Conservation (phyloP, 2,888 invertebrate species). For the Ceraclea dissimilis region DNA sequence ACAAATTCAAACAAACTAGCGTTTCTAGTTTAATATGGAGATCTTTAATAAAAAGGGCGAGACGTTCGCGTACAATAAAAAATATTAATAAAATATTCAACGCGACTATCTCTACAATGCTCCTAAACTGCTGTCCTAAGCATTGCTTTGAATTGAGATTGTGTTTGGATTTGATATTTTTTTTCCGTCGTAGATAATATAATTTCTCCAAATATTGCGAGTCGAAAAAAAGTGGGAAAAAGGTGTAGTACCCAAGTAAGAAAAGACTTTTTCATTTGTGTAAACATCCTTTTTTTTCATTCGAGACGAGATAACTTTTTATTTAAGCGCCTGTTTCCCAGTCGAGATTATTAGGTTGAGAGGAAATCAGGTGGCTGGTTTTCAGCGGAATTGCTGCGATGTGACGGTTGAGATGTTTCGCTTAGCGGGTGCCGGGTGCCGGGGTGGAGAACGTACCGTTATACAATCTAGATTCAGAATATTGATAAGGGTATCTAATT, state of each 20-base stretch:
- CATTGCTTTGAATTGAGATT: too few species aligned
- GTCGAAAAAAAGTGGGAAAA: neutral
- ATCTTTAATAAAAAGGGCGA: conserved; percentile 3
- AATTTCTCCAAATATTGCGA: too few species aligned
- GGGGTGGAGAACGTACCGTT: conserved; percentile 3
- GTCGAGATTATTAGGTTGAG: conserved; percentile 1
- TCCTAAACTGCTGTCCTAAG: neutral
- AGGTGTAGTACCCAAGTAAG: too few species aligned
- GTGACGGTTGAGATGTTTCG: conserved; percentile 8
- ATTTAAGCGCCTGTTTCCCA: neutral
- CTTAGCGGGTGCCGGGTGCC: conserved; percentile 3
- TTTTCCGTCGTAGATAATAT: too few species aligned
- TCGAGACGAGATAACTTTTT: neutral
- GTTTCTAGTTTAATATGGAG: neutral
- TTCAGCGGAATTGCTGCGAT: neutral
- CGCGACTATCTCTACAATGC: neutral
- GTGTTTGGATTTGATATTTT: too few species aligned
- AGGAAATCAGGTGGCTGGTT: conserved; percentile 13
- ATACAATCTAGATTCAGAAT: conserved; percentile 18
- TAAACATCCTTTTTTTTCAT: neutral
- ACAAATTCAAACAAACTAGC: neutral
- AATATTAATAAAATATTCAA: neutral
- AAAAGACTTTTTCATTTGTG: neutral
- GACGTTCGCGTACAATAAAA: neutral
- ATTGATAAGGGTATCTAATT: conserved; percentile 21